Evolutionary conservation across 2,888 invertebrate species (phyloP), one percentile per base, ranked within the genome.

Genomic region (Meteorus colon): DNA sequence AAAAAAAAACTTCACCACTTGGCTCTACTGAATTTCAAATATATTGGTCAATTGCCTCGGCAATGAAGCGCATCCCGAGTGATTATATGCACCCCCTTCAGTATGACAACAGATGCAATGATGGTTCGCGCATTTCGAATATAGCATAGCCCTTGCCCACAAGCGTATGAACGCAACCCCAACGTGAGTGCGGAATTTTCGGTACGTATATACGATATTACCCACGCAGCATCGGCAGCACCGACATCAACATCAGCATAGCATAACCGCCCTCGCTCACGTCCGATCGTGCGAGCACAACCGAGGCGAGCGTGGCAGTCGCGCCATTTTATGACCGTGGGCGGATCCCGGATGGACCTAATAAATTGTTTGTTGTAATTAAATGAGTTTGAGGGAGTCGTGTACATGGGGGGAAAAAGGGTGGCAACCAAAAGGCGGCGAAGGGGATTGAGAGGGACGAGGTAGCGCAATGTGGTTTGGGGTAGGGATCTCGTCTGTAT

Each of bases 301-400:
- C 55, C 48, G 48, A 68, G 16, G 34, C 77, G 76, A 76, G 76
- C 66, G 79, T 74, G 71, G 69, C 76, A 75, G 77, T 70, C 87
- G 85, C 84, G 81, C 81, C 81, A 81, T 81, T 83, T 83, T 83
- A 82, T 82, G 78, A 79, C 81, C 82, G 84, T 86, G 84, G 86
- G 86, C 86, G 85, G 82, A 86, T 83, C 86, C 86, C 82, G 86
- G 86, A 88, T 87, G 86, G 86, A 87, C 86, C 89, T 88, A 88
- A 89, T 89, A 89, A 89, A 89, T 89, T 89, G 89, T 89, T 89
- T 89, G 88, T 88, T 87, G 88, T 89, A 89, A 89, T 89, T 89
- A 89, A 89, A 89, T 87, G 89, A 89, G 88, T 87, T 87, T 85
- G 86, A 85, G 88, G 86, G 87, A 87, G 85, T 85, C 86, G 87